These are phyloP conservation scores for Drosophila guanche DNA, from an alignment of 1,140 invertebrate genomes.

Conservation along the genomic window DNA sequence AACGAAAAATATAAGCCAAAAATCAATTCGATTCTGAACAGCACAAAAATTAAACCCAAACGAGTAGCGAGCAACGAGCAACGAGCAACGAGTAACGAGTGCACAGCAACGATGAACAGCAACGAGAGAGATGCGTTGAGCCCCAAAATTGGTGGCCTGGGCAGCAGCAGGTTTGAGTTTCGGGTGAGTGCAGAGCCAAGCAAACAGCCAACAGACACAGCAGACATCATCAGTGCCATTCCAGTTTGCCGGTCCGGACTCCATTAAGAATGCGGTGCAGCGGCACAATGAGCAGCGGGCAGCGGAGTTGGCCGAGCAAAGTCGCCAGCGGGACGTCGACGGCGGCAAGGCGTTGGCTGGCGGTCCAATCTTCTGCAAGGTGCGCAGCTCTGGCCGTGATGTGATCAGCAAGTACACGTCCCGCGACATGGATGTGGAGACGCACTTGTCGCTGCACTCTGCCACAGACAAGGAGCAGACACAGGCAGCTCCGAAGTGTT, in stretches of 20 bases:
- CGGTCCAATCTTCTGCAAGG: slow-evolving; percentile 57
- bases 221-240: no score
- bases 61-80: no score
- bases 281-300: slow-evolving; percentile 57
- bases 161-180: slow-evolving; percentile 55
- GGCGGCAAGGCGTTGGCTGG: slow-evolving; percentile 1
- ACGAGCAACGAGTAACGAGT: no score
- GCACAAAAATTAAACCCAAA: no score
- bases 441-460: slow-evolving; percentile 47
- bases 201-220: no score
- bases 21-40: no score
- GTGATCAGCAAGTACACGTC: slow-evolving; percentile 55
- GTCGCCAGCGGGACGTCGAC: slow-evolving; percentile 21
- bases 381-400: slow-evolving; percentile 45
- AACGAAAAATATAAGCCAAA: no score
- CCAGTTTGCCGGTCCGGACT: slow-evolving; percentile 61
- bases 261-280: slow-evolving; percentile 58
- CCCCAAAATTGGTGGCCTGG: neutral
- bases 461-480: neutral
- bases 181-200: slow-evolving; percentile 42
- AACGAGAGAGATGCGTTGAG: slow-evolving; percentile 22
- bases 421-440: slow-evolving; percentile 60
- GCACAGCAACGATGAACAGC: slow-evolving; percentile 8
- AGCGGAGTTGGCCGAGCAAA: slow-evolving; percentile 54
- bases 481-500: neutral